Base-by-base conservation (phyloP, 1,140 invertebrate species). In the Listronotus bonariensis region DNA sequence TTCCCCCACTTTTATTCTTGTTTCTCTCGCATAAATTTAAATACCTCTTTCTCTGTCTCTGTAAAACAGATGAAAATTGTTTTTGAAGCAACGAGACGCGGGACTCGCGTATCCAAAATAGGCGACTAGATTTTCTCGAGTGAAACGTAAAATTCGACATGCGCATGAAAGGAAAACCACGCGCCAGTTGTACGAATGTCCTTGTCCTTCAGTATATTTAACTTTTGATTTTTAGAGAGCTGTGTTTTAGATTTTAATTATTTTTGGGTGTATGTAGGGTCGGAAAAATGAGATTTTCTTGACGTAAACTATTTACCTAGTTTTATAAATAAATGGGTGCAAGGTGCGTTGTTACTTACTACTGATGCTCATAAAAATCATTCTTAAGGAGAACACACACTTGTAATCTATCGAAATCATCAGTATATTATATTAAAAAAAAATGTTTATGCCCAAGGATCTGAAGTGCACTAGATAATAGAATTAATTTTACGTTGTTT, bases 181-280 rank as follows among this genome's bases (percentile, higher is more conserved):
- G 17, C 42, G 12, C 2, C 7, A 12, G 46, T 41, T 51, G 58
- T 40, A 51, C 34, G 42, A 32, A 17, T 31, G 52, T 42, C 61
- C 61, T 64, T 64, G 61, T 64, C 61, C 61, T 64, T 64, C 52
- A 38, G 38, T 43, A 15, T 38, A 53, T 51, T 51, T 52, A 61
- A 52, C 41, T 43, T 51, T 51, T 6, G 34, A 41, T 8, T 51
- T 60, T 49, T 51, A 14, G 43, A 15, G n/a, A 15, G 15, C 8
- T 3, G 0, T 14, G 3, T 20, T 14, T 38, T 41, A n/a, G 15
- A 5, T 18, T 14, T 14, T 20, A 14, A 17, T 48, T 20, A 12
- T 20, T 45, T 45, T 45, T 48, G 15, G 9, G 32, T 17, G 52
- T 54, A n/a, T n/a, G 36, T 9, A 38, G 10, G 49, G 12, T n/a